Conservation (phyloP, 2,888 invertebrate genomes). For the Meloe dianella region DNA sequence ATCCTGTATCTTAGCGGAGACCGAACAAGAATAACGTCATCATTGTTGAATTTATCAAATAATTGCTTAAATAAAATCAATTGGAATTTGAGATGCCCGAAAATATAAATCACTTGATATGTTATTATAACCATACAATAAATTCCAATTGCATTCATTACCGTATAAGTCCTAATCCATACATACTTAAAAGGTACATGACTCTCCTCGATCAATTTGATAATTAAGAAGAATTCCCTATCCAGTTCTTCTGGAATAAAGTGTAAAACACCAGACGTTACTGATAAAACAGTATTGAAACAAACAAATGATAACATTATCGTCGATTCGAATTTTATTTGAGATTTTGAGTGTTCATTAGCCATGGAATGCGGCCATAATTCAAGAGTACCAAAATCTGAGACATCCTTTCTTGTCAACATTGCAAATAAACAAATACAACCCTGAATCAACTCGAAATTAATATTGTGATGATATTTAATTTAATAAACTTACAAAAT, state of each 20-base stretch:
- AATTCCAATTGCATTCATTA: neutral
- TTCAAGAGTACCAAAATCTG: neutral
- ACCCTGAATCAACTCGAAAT: neutral
- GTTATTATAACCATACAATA: conserved; percentile 5
- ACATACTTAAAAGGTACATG: neutral
- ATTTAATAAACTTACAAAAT: neutral
- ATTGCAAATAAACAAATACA: neutral
- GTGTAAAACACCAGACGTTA: neutral
- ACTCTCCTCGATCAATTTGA: neutral
- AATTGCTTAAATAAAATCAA: neutral
- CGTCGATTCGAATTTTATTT: neutral
- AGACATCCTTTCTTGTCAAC: neutral
- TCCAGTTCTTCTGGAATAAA: neutral
- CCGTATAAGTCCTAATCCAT: neutral
- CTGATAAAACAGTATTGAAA: neutral
- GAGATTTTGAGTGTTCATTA: neutral
- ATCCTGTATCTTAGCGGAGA: too few relatives aligned
- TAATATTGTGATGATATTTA: neutral
- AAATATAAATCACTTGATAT: neutral
- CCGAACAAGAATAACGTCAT: too few relatives aligned
- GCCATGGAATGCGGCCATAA: neutral
- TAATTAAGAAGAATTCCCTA: neutral
- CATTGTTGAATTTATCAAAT: neutral
- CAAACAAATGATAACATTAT: neutral
- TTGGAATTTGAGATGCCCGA: neutral